Percentiles rank a stretch among this genome's conserved stretches.
Evolutionary conservation across 1,140 invertebrate species (phyloP).

Genomic region (Xylocopa sonorina): DNA sequence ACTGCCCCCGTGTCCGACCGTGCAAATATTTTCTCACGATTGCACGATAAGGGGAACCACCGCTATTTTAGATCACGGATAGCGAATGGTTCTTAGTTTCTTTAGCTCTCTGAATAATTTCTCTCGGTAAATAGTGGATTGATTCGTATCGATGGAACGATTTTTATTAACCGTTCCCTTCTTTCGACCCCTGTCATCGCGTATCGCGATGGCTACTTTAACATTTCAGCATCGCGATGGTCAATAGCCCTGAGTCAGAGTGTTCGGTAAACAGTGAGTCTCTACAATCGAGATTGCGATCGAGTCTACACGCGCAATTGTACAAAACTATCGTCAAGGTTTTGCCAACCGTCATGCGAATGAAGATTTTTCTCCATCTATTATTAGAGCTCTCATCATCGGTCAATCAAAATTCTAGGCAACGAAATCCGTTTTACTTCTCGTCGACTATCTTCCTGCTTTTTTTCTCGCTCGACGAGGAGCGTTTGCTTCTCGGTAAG

Average conservation of each 20-base stretch:
- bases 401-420: too few relatives aligned
- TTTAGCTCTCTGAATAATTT: too few relatives aligned
- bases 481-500: constrained; percentile 2
- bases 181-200: constrained; percentile 45
- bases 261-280: constrained; percentile 62
- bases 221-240: constrained; percentile 68
- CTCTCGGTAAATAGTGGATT: constrained; percentile 7
- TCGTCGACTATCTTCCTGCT: neutral
- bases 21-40: constrained; percentile 4
- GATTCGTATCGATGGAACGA: constrained; percentile 34
- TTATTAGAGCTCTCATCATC: too few relatives aligned
- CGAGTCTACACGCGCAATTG: neutral
- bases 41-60: neutral
- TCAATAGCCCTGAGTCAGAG: constrained; percentile 77
- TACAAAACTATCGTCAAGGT: neutral
- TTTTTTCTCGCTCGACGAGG: neutral
- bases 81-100: neutral
- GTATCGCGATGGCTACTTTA: constrained; percentile 45
- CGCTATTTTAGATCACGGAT: neutral
- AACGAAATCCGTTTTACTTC: neutral
- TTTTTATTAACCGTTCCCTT: constrained; percentile 45
- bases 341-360: neutral
- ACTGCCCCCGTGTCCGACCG: neutral
- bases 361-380: neutral
- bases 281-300: constrained; percentile 26